These are phyloP conservation scores for Ariopsis seemanni DNA, from an alignment of 2,113 vertebrate species.

Conservation along the genomic window DNA sequence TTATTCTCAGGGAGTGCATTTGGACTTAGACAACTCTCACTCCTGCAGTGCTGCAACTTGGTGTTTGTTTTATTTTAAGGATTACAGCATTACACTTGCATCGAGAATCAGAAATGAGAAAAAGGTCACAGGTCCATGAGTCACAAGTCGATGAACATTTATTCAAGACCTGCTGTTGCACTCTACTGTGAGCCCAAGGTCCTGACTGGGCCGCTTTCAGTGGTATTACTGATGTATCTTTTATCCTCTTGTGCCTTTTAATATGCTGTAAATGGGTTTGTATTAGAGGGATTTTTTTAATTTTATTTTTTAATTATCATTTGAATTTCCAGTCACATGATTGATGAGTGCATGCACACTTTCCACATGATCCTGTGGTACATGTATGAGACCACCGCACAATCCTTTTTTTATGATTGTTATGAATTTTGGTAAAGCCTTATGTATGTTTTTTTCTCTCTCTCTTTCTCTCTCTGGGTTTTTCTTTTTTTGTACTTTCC, in stretches of 20 bases:
- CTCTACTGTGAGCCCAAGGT: conserved; percentile 37
- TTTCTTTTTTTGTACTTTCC: conserved; percentile 9
- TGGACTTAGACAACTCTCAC: conserved; percentile 24
- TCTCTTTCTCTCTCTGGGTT: background rate
- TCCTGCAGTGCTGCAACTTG: conserved; percentile 1
- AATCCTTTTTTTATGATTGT: background rate
- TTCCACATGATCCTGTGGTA: conserved; percentile 27
- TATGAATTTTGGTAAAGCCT: background rate
- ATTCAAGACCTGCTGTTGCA: conserved; percentile 29
- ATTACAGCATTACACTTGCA: background rate
- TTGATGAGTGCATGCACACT: conserved; percentile 35
- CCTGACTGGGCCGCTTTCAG: conserved; percentile 15
- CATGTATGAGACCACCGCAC: conserved; percentile 25
- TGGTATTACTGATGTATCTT: conserved; percentile 33
- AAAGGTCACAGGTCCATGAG: conserved; percentile 31
- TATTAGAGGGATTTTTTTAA: background rate
- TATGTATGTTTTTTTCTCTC: conserved; percentile 5
- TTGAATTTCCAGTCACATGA: conserved; percentile 10
- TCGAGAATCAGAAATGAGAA: conserved; percentile 16
- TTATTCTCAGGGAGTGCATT: conserved; percentile 50
- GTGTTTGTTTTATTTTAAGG: background rate
- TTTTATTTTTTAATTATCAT: background rate
- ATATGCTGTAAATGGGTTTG: conserved; percentile 41
- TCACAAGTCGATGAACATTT: conserved; percentile 14
- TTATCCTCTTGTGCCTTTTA: conserved; percentile 32